Percentiles rank a stretch among this genome's conserved stretches.
Evolutionary conservation across 2,113 vertebrate genomes (phyloP).

Genomic region (Holacanthus passer): DNA sequence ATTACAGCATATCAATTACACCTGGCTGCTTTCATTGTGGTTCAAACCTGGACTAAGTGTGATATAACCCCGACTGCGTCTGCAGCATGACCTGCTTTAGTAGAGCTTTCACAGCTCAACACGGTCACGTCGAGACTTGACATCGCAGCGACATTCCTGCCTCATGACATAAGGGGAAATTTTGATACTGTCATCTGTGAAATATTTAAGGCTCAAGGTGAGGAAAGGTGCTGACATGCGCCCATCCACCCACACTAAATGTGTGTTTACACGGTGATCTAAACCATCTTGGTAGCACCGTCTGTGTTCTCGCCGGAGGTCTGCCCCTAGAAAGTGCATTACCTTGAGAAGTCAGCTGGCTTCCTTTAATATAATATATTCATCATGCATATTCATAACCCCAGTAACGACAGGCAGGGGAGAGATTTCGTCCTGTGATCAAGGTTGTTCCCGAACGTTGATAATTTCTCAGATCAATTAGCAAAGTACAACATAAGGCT

Average conservation of each 20-base stretch:
- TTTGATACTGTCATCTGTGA: constrained; percentile 13
- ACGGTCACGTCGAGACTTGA: constrained; percentile 42
- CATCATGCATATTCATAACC: constrained; percentile 45
- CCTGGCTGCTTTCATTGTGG: constrained; percentile 18
- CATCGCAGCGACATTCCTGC: constrained; percentile 44
- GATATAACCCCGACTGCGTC: background rate
- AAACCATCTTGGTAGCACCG: background rate
- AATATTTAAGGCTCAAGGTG: background rate
- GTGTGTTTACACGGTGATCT: background rate
- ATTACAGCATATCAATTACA: constrained; percentile 1
- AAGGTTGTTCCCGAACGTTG: constrained; percentile 44
- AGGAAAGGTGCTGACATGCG: constrained; percentile 13
- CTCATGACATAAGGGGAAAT: constrained; percentile 22
- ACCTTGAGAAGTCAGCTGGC: constrained; percentile 30
- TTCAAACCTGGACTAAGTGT: background rate
- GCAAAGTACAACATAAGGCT: constrained; percentile 13
- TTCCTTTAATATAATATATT: constrained; percentile 26
- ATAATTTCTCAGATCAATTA: constrained; percentile 33
- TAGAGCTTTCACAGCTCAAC: constrained; percentile 3
- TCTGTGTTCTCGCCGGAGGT: background rate
- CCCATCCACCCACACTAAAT: too few species aligned
- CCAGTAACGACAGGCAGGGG: constrained; percentile 13
- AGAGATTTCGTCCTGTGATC: constrained; percentile 37
- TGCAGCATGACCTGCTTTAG: background rate
- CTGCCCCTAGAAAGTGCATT: background rate